Evolutionary conservation across 2,888 invertebrate genomes (phyloP).

Genomic region (Erynnis tages): DNA sequence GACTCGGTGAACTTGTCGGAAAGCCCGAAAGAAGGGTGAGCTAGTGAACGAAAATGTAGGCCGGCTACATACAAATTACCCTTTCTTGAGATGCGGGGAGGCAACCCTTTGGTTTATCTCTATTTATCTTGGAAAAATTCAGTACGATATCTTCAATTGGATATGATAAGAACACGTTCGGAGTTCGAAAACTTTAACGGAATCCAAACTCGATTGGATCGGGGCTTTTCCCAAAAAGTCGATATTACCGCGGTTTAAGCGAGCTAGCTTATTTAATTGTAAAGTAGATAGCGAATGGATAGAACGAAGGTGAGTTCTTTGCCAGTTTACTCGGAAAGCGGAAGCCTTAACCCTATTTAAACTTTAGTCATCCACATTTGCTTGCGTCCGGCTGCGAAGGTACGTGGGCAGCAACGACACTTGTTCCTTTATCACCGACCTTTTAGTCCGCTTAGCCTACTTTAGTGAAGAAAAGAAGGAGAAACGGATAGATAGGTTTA

Average conservation of each 20-base stretch:
- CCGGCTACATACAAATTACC: slow-evolving; percentile 60
- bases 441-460: slow-evolving; percentile 53
- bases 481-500: no score
- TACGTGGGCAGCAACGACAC: slow-evolving; percentile 56
- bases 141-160: slow-evolving; percentile 21
- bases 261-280: slow-evolving; percentile 5
- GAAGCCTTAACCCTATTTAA: slow-evolving; percentile 52
- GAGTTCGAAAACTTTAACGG: slow-evolving; percentile 5
- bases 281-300: background rate
- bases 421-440: slow-evolving; percentile 62
- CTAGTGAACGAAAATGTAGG: slow-evolving; percentile 47
- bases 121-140: slow-evolving; percentile 27
- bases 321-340: background rate
- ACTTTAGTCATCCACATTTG: slow-evolving; percentile 64
- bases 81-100: slow-evolving; percentile 38
- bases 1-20: slow-evolving; percentile 47
- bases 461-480: slow-evolving; percentile 34
- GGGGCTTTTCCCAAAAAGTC: background rate
- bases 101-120: slow-evolving; percentile 44
- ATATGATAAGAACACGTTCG: slow-evolving; percentile 1
- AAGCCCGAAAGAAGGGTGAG: slow-evolving; percentile 43
- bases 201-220: slow-evolving; percentile 8
- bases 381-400: slow-evolving; percentile 59
- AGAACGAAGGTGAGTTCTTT: background rate
- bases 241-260: background rate